These are phyloP conservation scores for Odontocerum albicorne DNA, from an alignment of 2,888 invertebrate species.

Conservation along the genomic window DNA sequence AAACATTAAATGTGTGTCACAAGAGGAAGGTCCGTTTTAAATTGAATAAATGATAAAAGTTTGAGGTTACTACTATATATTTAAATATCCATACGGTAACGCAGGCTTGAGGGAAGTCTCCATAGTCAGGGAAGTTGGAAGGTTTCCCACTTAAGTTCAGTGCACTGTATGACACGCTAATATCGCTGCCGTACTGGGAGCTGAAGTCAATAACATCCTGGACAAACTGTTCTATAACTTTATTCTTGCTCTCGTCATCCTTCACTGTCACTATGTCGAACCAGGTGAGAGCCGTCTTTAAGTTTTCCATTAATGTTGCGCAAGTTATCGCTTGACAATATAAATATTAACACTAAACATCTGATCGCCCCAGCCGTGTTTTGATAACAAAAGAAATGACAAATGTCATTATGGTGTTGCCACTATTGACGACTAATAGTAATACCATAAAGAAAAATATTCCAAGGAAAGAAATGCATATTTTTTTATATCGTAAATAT, in stretches of 20 bases:
- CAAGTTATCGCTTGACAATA: conserved; percentile 40
- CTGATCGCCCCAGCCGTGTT: neutral
- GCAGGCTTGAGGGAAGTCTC: conserved; percentile 89
- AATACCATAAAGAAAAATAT: no score
- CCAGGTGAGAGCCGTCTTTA: conserved; percentile 42
- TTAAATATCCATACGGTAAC: conserved; percentile 68
- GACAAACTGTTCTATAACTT: conserved; percentile 74
- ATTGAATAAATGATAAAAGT: no score
- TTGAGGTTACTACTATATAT: no score
- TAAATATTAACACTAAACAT: neutral
- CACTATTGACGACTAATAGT: no score
- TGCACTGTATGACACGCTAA: conserved; percentile 86
- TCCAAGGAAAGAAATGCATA: no score
- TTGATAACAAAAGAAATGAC: conserved; percentile 16
- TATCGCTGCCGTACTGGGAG: conserved; percentile 87
- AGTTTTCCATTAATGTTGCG: conserved; percentile 42
- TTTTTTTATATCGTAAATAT: no score
- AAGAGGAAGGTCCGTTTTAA: no score
- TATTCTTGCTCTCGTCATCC: conserved; percentile 40
- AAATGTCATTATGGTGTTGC: conserved; percentile 9
- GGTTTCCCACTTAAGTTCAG: conserved; percentile 84
- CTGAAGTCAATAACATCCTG: conserved; percentile 80
- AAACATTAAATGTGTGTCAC: no score
- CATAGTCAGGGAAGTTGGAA: conserved; percentile 84
- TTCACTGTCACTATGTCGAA: conserved; percentile 39